Conservation (phyloP, 1,140 invertebrate species). For the Agrypnia vestita region DNA sequence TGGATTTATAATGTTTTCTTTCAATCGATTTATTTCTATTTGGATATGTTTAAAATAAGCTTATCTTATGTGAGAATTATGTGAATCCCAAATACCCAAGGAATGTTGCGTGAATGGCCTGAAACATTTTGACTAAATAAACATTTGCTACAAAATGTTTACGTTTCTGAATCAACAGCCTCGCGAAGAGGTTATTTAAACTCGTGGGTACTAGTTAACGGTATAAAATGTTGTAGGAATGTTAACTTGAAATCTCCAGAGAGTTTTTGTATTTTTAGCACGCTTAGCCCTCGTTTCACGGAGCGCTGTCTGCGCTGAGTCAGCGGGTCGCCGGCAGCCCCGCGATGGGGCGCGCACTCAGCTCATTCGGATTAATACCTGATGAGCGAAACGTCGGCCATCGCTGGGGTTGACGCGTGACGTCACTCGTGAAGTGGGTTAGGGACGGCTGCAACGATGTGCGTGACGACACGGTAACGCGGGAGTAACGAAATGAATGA, state of each 20-base stretch:
- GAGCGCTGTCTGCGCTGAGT: slow-evolving; percentile 1
- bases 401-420: neutral
- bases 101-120: too few relatives aligned
- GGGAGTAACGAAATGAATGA: too few relatives aligned
- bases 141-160: too few relatives aligned
- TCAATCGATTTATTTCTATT: too few relatives aligned
- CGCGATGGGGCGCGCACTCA: neutral
- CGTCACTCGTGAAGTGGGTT: neutral
- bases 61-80: too few relatives aligned
- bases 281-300: neutral
- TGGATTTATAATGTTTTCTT: too few relatives aligned
- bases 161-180: too few relatives aligned
- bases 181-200: neutral
- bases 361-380: slow-evolving; percentile 37
- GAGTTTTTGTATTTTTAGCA: neutral
- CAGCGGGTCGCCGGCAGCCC: neutral
- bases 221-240: neutral
- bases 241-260: neutral
- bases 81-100: too few relatives aligned
- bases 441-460: neutral
- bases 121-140: too few relatives aligned
- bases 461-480: too few relatives aligned
- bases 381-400: neutral
- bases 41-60: too few relatives aligned
- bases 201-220: neutral